Percentiles rank a stretch among this genome's conserved stretches.
These are phyloP conservation scores for Sminthurides aquaticus DNA, from an alignment of 2,888 invertebrate genomes.

Conservation along the genomic window DNA sequence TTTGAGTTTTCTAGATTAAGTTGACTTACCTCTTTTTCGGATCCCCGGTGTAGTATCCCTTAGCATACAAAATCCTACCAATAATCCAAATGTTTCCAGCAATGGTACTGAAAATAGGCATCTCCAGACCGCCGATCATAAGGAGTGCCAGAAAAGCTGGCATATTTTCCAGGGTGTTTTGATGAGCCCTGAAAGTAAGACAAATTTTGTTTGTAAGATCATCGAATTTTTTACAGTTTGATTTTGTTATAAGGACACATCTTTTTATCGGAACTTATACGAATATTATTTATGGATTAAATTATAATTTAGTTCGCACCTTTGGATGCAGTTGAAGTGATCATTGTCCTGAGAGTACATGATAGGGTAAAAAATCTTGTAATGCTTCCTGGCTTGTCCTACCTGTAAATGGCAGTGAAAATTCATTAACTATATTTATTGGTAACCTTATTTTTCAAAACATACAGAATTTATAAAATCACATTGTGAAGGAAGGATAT, in stretches of 20 bases:
- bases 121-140: neutral
- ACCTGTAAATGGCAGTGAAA: too few relatives aligned
- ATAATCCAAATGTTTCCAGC: constrained; percentile 1
- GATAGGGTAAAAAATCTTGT: constrained; percentile 47
- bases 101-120: neutral
- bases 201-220: too few relatives aligned
- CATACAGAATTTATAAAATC: too few relatives aligned
- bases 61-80: neutral
- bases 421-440: too few relatives aligned
- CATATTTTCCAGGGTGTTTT: neutral
- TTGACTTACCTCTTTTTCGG: constrained; percentile 1
- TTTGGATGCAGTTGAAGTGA: constrained; percentile 50
- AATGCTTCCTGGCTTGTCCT: constrained; percentile 46
- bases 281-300: too few relatives aligned
- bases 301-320: too few relatives aligned
- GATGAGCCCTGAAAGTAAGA: neutral
- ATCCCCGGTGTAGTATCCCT: neutral
- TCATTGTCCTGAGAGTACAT: constrained; percentile 48
- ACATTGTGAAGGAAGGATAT: too few relatives aligned
- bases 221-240: too few relatives aligned
- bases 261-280: too few relatives aligned
- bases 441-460: too few relatives aligned
- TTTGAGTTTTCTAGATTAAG: neutral
- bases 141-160: neutral
- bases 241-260: too few relatives aligned